phyloP scores from a whole-genome alignment of 2,888 invertebrate species.

The Yponomeuta evonymella region DNA sequence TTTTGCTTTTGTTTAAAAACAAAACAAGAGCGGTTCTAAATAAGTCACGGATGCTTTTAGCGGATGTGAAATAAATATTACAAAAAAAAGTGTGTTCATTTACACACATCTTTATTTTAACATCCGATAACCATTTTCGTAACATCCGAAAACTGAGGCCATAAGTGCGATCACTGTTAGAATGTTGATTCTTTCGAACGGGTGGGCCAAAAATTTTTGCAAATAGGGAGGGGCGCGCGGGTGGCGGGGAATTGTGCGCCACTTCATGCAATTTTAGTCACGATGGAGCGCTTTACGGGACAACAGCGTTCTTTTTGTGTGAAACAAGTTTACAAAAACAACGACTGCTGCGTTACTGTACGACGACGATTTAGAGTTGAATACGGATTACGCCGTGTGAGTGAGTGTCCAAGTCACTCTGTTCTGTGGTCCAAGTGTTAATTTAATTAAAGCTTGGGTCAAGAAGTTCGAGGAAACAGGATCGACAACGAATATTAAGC shows the following conservation, averaged over 20 bases:
- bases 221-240: background rate
- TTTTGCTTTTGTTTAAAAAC: too few relatives aligned
- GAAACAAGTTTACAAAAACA: slow-evolving; percentile 24
- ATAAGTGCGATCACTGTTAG: too few relatives aligned
- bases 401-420: slow-evolving; percentile 12
- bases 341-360: slow-evolving; percentile 23
- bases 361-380: slow-evolving; percentile 24
- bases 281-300: too few relatives aligned
- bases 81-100: too few relatives aligned
- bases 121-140: too few relatives aligned
- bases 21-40: too few relatives aligned
- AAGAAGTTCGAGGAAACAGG: too few relatives aligned
- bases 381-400: slow-evolving; percentile 22
- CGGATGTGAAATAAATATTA: too few relatives aligned
- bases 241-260: slow-evolving; percentile 10
- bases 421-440: slow-evolving; percentile 18
- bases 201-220: slow-evolving; percentile 3
- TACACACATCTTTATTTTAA: too few relatives aligned
- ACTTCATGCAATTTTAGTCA: background rate
- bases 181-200: background rate
- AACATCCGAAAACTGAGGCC: too few relatives aligned
- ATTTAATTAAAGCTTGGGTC: slow-evolving; percentile 15
- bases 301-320: slow-evolving; percentile 22
- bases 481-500: too few relatives aligned
- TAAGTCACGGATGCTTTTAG: too few relatives aligned